phyloP scores from a whole-genome alignment of 92 coral and sea anemone genomes.

The Palythoa heliodiscus region DNA sequence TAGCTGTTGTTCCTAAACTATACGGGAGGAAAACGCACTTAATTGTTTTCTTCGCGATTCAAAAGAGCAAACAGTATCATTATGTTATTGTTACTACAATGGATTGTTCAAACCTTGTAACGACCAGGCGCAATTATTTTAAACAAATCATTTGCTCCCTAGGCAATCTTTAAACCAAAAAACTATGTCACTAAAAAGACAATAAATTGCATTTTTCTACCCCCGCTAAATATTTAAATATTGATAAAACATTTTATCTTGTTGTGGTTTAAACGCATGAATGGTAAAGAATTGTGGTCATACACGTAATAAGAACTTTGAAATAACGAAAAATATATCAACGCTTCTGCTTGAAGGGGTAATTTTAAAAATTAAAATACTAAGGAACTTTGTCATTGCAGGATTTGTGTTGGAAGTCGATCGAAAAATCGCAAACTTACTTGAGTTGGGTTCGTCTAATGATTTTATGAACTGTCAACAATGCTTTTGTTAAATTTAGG shows the following conservation, averaged over 20 bases:
- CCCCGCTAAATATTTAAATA: slow-evolving; percentile 29
- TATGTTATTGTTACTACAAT: neutral
- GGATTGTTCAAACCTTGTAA: neutral
- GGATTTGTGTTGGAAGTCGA: neutral
- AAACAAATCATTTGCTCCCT: slow-evolving; percentile 17
- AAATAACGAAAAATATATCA: slow-evolving; percentile 9
- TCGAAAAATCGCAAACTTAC: neutral
- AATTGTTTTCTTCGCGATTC: neutral
- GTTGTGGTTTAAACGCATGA: slow-evolving; percentile 36
- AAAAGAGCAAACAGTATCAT: neutral
- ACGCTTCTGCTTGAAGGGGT: neutral
- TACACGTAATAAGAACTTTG: slow-evolving; percentile 28
- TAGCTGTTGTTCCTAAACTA: neutral
- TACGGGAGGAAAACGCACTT: neutral
- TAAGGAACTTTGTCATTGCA: slow-evolving; percentile 15
- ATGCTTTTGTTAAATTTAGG: neutral
- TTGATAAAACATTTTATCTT: slow-evolving; percentile 29
- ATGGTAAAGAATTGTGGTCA: slow-evolving; percentile 22
- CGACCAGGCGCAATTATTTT: neutral
- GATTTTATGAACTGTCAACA: neutral
- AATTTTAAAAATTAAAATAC: neutral
- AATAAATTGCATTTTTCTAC: slow-evolving; percentile 8
- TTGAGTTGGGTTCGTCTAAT: neutral
- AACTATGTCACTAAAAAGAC: neutral
- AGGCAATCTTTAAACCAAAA: slow-evolving; percentile 14